Evolutionary conservation across 2,797 vertebrate genomes (phyloP).

Genomic region (Amniataba percoides): DNA sequence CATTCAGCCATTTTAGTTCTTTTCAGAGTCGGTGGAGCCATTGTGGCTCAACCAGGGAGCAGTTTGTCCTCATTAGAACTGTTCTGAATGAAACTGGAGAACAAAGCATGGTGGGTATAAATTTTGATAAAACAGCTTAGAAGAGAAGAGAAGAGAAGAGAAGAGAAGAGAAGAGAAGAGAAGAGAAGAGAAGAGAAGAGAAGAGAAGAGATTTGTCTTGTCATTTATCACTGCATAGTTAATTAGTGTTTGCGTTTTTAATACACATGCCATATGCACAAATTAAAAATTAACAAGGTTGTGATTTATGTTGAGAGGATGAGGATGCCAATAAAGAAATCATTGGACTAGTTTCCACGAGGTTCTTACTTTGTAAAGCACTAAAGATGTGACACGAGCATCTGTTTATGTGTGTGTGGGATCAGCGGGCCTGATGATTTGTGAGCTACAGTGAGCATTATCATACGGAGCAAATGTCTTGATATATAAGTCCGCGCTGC

Average conservation of each 20-base stretch:
- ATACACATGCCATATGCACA: conserved; percentile 64
- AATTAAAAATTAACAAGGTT: conserved; percentile 69
- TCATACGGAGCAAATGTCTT: conserved; percentile 73
- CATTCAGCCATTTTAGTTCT: conserved; percentile 87
- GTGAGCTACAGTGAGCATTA: conserved; percentile 74
- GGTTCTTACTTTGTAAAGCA: conserved; percentile 54
- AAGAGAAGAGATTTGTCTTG: conserved; percentile 12
- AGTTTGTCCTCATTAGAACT: conserved; percentile 95
- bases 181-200: conserved; percentile 17
- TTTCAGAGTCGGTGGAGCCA: conserved; percentile 85
- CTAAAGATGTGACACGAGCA: conserved; percentile 43
- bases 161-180: neutral
- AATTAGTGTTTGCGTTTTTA: conserved; percentile 74
- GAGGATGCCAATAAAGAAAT: conserved; percentile 64
- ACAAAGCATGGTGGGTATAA: conserved; percentile 81
- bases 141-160: neutral
- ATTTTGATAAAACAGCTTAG: conserved; percentile 85
- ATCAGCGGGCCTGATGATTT: conserved; percentile 56
- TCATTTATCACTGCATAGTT: conserved; percentile 68
- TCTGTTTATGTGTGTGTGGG: conserved; percentile 61
- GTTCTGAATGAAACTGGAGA: conserved; percentile 90
- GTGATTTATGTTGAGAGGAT: conserved; percentile 63
- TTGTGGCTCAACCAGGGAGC: conserved; percentile 87
- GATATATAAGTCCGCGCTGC: conserved; percentile 70
- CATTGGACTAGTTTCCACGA: conserved; percentile 23